Evolutionary conservation across 1,140 invertebrate species (phyloP), one percentile per base, ranked within the genome.

Genomic region (Drosophila erecta): DNA sequence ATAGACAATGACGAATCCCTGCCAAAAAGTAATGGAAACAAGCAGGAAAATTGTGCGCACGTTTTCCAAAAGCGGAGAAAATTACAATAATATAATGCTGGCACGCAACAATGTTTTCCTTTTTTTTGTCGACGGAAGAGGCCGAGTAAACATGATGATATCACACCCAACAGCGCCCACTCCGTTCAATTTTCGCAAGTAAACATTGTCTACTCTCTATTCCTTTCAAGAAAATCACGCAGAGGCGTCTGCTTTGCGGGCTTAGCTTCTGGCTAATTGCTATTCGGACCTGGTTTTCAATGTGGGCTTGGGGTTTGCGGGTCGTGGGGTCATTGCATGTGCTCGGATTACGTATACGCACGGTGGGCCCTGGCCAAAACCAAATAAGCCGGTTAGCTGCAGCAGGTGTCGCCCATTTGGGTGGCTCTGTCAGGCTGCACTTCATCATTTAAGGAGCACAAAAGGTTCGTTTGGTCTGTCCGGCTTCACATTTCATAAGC

Each of bases 401-500:
- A 49, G 59, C 64, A 50, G 61, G 61, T 46, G 62, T 43, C 40
- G 40, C 24, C 43, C 56, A 65, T 69, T 30, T 10, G 30, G 30
- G 30, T 30, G 30, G 30, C 30, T 30, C 30, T 30, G 7, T 27
- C 54, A n/a, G 59, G 47, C 59, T 79, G 71, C 76, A 80, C 66
- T 71, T 84, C 66, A 62, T 54, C 47, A 70, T 75, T 81, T 80
- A 69, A 30, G 49, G 38, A 41, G 59, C 41, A 65, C 53, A 70
- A 58, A 69, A 70, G 76, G 65, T 40, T 58, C 43, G 65, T 40
- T 58, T 38, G 55, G 40, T 38, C 12, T n/a, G 37, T 58, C 30
- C 40, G 76, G 84, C 84, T 83, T 87, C 84, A 76, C 59, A 87
- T 87, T 89, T 87, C 84, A 79, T 87, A 83, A 89, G 83, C 76